phyloP scores from a whole-genome alignment of 2,888 invertebrate species.

The Dione vanillae region DNA sequence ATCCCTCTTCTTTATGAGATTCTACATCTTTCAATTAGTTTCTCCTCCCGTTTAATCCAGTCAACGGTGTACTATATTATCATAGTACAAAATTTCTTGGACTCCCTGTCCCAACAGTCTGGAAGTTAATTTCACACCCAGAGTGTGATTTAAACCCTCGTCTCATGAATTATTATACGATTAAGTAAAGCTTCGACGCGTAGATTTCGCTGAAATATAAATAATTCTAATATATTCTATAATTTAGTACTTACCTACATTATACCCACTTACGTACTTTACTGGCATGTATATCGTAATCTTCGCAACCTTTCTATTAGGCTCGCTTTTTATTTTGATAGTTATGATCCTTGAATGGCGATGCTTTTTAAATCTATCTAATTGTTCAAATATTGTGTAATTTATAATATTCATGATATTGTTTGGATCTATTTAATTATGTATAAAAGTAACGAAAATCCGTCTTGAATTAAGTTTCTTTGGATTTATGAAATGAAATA shows the following conservation, averaged over 20 bases:
- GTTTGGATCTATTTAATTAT: constrained; percentile 45
- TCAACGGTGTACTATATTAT: constrained; percentile 17
- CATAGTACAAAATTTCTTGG: constrained; percentile 49
- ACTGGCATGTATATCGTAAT: constrained; percentile 75
- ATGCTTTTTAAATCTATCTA: constrained; percentile 69
- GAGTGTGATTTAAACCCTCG: constrained; percentile 70
- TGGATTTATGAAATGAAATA: constrained; percentile 73
- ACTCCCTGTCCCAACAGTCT: constrained; percentile 64
- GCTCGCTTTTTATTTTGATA: constrained; percentile 68
- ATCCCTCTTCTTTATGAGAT: constrained; percentile 29
- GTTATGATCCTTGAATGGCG: constrained; percentile 63
- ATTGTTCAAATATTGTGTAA: constrained; percentile 49
- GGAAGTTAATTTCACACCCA: constrained; percentile 73
- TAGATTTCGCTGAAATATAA: constrained; percentile 79
- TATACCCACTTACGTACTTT: constrained; percentile 79
- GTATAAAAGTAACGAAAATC: constrained; percentile 68
- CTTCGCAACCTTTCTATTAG: constrained; percentile 71
- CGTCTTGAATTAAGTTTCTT: constrained; percentile 74
- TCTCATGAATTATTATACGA: constrained; percentile 75
- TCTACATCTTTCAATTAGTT: constrained; percentile 22
- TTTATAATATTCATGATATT: constrained; percentile 39
- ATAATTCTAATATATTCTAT: constrained; percentile 78
- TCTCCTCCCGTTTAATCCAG: constrained; percentile 25
- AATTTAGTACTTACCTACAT: constrained; percentile 80
- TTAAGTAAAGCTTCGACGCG: constrained; percentile 81